phyloP scores from a whole-genome alignment of 2,113 vertebrate genomes.

The Platichthys flesus region DNA sequence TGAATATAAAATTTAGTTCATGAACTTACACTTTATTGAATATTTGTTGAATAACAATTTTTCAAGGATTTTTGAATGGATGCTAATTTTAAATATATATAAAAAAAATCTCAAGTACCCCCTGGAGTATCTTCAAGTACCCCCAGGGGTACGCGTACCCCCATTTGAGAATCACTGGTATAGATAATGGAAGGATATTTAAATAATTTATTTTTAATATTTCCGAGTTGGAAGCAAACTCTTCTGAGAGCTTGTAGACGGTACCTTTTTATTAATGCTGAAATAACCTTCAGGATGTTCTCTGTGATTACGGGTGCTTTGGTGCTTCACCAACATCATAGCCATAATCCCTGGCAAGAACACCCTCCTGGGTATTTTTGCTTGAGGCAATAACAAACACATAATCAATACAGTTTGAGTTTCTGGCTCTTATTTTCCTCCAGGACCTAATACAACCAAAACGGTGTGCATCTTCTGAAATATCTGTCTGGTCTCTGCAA shows the following conservation, averaged over 20 bases:
- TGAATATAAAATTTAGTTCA: no score
- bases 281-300: constrained; percentile 51
- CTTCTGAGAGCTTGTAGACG: background rate
- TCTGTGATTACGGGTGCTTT: constrained; percentile 38
- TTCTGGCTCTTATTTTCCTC: constrained; percentile 41
- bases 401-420: constrained; percentile 45
- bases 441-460: background rate
- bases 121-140: no score
- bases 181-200: no score
- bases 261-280: background rate
- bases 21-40: no score
- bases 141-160: no score
- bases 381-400: constrained; percentile 53
- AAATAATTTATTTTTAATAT: background rate
- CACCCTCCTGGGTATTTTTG: constrained; percentile 9
- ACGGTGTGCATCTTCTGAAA: background rate
- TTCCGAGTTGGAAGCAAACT: background rate
- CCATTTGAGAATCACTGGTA: no score
- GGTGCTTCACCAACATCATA: constrained; percentile 49
- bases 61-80: no score
- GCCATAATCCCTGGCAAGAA: constrained; percentile 50
- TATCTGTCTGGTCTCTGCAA: background rate
- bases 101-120: no score
- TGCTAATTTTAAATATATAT: no score
- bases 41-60: no score